Conservation (phyloP, 2,797 vertebrate genomes). For the Epinephelus awoara region DNA sequence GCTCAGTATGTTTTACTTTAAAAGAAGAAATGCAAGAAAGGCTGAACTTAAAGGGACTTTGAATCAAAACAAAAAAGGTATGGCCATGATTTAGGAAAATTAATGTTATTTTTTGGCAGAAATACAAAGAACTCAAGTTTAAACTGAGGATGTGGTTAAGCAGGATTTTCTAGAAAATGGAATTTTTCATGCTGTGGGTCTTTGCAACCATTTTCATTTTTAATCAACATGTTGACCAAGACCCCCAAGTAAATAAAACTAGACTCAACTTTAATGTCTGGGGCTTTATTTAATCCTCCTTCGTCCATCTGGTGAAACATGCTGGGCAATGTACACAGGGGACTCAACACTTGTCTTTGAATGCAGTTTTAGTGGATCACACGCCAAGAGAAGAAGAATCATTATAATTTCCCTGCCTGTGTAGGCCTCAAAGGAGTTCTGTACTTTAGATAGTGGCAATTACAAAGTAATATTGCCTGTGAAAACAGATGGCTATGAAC, state of each 20-base stretch:
- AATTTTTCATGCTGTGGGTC: background rate
- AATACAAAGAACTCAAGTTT: background rate
- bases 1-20: no score
- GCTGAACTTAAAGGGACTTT: no score
- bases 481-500: constrained; percentile 54
- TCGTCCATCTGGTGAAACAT: constrained; percentile 33
- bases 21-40: no score
- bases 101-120: no score
- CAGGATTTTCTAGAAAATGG: background rate
- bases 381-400: constrained; percentile 20
- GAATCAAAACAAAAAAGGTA: no score
- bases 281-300: constrained; percentile 18
- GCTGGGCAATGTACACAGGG: background rate
- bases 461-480: constrained; percentile 25
- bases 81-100: no score
- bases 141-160: background rate
- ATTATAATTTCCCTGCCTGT: constrained; percentile 4
- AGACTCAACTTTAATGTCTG: constrained; percentile 23
- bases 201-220: background rate
- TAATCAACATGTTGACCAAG: constrained; percentile 14
- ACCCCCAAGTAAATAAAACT: constrained; percentile 2
- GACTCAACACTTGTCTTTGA: constrained; percentile 6
- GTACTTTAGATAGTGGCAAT: constrained; percentile 32
- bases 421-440: constrained; percentile 17
- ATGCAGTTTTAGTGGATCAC: constrained; percentile 32